These are phyloP conservation scores for Calyptommatus sinebrachiatus DNA, from an alignment of 2,113 vertebrate genomes.

Conservation along the genomic window DNA sequence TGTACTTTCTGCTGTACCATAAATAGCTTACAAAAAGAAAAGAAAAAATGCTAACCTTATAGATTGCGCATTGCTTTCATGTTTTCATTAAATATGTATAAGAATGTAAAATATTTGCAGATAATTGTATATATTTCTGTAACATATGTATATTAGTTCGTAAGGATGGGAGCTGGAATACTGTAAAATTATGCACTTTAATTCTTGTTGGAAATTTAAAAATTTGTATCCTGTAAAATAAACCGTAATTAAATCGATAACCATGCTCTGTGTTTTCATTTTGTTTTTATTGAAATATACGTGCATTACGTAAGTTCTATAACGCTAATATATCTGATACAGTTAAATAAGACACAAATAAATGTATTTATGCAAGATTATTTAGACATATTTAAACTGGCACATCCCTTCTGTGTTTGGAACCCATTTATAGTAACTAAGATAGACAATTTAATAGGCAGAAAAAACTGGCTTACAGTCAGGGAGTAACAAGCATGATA, in stretches of 20 bases:
- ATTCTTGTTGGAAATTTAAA: slow-evolving; percentile 73
- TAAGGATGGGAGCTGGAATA: slow-evolving; percentile 59
- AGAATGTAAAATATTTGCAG: slow-evolving; percentile 73
- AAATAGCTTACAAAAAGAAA: slow-evolving; percentile 42
- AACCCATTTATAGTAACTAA: too few species aligned
- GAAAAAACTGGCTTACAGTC: too few species aligned
- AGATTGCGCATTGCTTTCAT: slow-evolving; percentile 55
- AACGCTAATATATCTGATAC: too few species aligned
- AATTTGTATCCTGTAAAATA: slow-evolving; percentile 81
- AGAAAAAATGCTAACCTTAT: slow-evolving; percentile 52
- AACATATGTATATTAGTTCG: slow-evolving; percentile 78
- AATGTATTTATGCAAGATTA: too few species aligned
- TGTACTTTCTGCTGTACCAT: slow-evolving; percentile 54
- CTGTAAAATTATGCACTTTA: slow-evolving; percentile 80
- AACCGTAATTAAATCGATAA: slow-evolving; percentile 68
- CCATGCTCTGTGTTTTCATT: slow-evolving; percentile 26
- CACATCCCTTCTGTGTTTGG: too few species aligned
- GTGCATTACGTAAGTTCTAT: too few species aligned
- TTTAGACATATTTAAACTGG: too few species aligned
- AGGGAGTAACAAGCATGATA: too few species aligned
- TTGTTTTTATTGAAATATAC: neutral
- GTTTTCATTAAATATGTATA: slow-evolving; percentile 60
- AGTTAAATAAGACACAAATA: too few species aligned
- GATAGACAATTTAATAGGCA: too few species aligned
- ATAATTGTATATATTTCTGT: slow-evolving; percentile 77